Conservation (phyloP, 2,888 invertebrate species). For the Hemithea aestivaria region DNA sequence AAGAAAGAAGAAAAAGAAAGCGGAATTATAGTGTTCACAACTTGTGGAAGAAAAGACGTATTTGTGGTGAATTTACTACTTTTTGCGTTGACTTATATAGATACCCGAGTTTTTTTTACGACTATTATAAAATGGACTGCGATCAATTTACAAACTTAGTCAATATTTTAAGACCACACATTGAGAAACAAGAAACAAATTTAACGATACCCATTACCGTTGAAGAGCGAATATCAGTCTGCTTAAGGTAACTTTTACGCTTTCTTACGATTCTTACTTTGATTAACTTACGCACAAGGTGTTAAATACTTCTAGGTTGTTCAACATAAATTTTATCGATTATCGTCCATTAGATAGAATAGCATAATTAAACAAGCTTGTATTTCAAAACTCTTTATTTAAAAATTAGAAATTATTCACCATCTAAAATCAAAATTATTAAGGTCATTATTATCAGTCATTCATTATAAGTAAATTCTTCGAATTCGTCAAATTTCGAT, state of each 20-base stretch:
- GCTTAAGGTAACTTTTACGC: constrained; percentile 18
- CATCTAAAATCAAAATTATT: too few relatives aligned
- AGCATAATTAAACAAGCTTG: constrained; percentile 9
- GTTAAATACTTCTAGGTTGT: constrained; percentile 8
- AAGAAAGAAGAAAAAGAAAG: constrained; percentile 5
- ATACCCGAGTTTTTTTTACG: constrained; percentile 11
- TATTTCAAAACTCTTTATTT: too few relatives aligned
- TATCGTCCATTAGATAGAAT: constrained; percentile 6
- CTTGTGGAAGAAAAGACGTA: constrained; percentile 16
- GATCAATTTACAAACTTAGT: constrained; percentile 15
- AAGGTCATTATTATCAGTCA: constrained; percentile 8
- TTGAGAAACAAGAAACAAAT: constrained; percentile 19
- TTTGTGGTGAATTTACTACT: constrained; percentile 13
- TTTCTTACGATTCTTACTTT: constrained; percentile 8
- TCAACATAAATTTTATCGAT: constrained; percentile 8
- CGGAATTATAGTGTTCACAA: constrained; percentile 10
- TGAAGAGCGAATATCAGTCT: constrained; percentile 24
- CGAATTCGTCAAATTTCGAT: too few relatives aligned
- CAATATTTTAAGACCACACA: constrained; percentile 20
- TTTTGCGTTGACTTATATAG: constrained; percentile 10
- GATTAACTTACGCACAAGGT: constrained; percentile 7
- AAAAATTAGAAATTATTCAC: too few relatives aligned
- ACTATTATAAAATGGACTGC: constrained; percentile 15
- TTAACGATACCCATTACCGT: constrained; percentile 22
- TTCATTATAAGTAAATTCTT: too few relatives aligned